phyloP scores from a whole-genome alignment of 2,113 vertebrate species.

The Rynchops niger region DNA sequence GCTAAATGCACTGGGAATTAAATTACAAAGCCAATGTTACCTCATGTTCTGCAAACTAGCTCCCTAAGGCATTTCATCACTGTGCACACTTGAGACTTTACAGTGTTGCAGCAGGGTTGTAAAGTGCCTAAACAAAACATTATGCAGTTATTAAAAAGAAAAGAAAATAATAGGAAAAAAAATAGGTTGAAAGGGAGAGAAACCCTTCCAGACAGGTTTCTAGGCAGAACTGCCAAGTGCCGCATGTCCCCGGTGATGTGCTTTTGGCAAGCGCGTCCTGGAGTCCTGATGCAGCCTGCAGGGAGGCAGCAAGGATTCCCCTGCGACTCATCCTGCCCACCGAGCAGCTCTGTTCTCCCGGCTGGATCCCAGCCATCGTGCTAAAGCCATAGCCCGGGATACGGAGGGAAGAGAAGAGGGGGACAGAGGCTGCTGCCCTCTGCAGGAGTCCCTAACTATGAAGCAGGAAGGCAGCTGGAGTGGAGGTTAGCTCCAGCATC shows the following conservation, averaged over 20 bases:
- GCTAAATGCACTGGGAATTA: neutral
- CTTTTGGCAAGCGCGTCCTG: neutral
- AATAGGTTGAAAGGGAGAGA: neutral
- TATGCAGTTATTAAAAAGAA: neutral
- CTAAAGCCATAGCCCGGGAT: neutral
- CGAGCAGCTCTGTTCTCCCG: rapidly evolving
- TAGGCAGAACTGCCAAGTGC: neutral
- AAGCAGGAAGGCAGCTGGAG: neutral
- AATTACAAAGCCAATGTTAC: neutral
- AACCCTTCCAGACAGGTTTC: neutral
- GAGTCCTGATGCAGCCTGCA: neutral
- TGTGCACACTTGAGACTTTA: neutral
- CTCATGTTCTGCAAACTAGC: neutral
- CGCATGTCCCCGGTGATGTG: rapidly evolving
- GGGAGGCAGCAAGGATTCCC: neutral
- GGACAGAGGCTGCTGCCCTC: neutral
- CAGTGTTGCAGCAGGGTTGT: neutral
- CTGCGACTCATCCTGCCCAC: neutral
- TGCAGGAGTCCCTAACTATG: neutral
- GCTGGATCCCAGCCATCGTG: neutral
- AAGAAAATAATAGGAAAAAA: neutral
- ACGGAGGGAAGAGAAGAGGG: rapidly evolving
- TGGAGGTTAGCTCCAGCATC: no score
- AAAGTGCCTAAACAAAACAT: neutral
- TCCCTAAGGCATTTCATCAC: neutral